A percentile compares a stretch with the other conserved stretches of the same genome.
phyloP scores from a whole-genome alignment of 2,113 vertebrate species.

The Raja brachyura region DNA sequence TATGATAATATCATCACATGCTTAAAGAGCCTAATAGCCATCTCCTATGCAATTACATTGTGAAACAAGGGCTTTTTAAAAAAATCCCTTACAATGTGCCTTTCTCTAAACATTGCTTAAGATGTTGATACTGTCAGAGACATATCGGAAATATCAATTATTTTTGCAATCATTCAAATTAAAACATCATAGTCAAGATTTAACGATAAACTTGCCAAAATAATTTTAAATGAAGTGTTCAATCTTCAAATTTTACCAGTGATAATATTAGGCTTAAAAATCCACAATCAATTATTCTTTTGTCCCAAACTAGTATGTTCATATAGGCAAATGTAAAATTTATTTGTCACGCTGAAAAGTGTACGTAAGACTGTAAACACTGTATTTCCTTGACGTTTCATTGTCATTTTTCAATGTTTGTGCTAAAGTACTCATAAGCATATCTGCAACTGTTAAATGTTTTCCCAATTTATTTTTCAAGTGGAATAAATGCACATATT shows the following conservation, averaged over 20 bases:
- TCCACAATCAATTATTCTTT: too few species aligned
- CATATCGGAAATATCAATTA: background rate
- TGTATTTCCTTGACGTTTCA: background rate
- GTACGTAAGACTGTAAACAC: background rate
- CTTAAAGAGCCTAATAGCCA: too few species aligned
- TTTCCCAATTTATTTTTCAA: background rate
- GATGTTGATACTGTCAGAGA: background rate
- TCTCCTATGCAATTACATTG: background rate
- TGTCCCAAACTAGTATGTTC: background rate
- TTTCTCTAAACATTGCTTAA: background rate
- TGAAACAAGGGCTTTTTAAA: background rate
- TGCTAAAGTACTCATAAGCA: background rate
- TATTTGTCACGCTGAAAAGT: background rate
- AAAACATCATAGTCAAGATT: background rate
- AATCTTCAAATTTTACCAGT: background rate
- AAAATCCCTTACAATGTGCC: background rate
- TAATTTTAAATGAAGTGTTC: background rate
- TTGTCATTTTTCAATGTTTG: slow-evolving; percentile 20
- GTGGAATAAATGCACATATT: background rate
- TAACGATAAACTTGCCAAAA: background rate
- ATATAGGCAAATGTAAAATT: background rate
- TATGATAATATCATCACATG: too few species aligned
- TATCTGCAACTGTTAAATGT: slow-evolving; percentile 10
- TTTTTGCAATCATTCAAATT: background rate
- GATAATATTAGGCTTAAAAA: background rate